phyloP scores from a whole-genome alignment of 2,888 invertebrate genomes.

The Apeira syringaria region DNA sequence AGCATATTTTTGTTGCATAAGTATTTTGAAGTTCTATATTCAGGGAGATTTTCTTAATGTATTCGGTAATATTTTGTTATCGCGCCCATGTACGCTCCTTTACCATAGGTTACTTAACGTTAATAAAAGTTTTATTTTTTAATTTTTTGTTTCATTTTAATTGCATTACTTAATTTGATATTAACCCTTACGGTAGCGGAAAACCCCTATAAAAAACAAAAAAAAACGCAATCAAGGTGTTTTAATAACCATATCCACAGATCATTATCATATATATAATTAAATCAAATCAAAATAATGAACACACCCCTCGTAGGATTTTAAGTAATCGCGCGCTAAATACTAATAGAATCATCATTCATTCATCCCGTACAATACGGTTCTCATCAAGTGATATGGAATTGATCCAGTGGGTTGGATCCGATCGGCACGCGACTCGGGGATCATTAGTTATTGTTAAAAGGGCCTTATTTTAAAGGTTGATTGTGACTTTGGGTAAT shows the following conservation, averaged over 20 bases:
- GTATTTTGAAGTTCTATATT: no score
- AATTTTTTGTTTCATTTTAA: no score
- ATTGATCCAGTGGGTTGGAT: background rate
- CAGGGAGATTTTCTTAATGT: no score
- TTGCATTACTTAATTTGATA: no score
- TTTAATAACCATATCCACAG: background rate
- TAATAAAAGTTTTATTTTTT: no score
- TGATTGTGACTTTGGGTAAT: background rate
- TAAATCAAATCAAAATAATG: background rate
- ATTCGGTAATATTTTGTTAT: no score
- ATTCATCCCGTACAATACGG: constrained; percentile 11
- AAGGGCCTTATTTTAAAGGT: constrained; percentile 1
- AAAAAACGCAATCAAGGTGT: no score
- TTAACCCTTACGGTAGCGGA: no score
- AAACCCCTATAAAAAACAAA: no score
- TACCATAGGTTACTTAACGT: no score
- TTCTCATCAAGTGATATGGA: constrained; percentile 28
- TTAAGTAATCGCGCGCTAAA: background rate
- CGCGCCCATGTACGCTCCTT: no score
- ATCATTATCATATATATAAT: background rate
- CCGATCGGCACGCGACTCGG: constrained; percentile 2
- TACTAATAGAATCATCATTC: constrained; percentile 8
- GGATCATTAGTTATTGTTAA: background rate
- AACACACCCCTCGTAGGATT: background rate
- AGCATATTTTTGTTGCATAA: no score